Base-by-base conservation (phyloP, 2,113 vertebrate genomes). In the Melanerpes formicivorus region DNA sequence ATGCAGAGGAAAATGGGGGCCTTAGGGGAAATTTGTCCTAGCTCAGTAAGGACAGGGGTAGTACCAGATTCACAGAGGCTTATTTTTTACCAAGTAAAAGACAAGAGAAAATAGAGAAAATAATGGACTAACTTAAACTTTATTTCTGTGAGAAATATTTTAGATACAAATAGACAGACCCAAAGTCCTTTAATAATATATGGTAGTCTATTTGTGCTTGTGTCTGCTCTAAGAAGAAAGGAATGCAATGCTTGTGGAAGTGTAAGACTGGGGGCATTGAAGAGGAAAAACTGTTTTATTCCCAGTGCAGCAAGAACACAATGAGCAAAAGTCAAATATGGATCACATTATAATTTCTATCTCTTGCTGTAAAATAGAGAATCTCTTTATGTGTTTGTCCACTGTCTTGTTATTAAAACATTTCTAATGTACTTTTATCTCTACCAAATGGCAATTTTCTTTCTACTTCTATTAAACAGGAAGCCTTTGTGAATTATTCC, bases 11-110 rank as follows among this genome's bases (percentile, higher is more conserved):
- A 94, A 95, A 75, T 44, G 26, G 58, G 55, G 62, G 85, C 93
- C 94, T 88, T 69, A 88, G 91, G 90, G 93, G 88, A 92, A 93
- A 95, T 88, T 87, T 95, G 93, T 91, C 87, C 89, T 90, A 88
- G 81, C 76, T 78, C 82, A 63, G 32, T 88, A 75, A 81, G 93
- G 91, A 81, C 84, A 87, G 40, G 54, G 73, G 65, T 79, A 69
- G 50, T 79, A 87, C 32, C 58, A 65, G 44, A 75, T 55, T 60
- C 44, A 37, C 27, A 64, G 18, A 50, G 65, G 10, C 76, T 90
- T 88, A 86, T 92, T 85, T 72, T 48, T 93, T 89, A 85, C 88
- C 48, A 44, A 78, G 75, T 26, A n/a, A 55, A 90, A 83, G 58
- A 78, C 58, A 69, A 69, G 48, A 76, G 40, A 78, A 78, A 73